Evolutionary conservation across 2,113 vertebrate genomes (phyloP).

Genomic region (Alethe castanea): DNA sequence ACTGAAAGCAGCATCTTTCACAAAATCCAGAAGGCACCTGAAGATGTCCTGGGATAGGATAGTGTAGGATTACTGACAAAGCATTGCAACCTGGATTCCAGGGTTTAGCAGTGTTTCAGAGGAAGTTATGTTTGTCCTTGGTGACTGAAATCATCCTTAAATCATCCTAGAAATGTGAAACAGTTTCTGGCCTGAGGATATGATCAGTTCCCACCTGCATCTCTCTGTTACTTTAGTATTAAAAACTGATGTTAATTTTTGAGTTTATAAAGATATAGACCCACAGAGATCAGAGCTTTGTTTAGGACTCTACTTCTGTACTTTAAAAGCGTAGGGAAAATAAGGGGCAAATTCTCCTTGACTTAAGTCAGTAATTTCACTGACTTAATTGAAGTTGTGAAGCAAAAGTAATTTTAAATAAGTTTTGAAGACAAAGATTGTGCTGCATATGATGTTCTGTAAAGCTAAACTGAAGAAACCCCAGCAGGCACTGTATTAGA

Average conservation of each 20-base stretch:
- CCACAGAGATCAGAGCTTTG: not conserved
- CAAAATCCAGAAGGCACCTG: not conserved
- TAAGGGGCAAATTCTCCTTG: not conserved
- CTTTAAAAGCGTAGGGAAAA: not conserved
- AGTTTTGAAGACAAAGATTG: not conserved
- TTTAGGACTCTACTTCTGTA: not conserved
- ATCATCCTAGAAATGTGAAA: not conserved
- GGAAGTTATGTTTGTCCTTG: not conserved
- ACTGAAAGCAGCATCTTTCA: not conserved
- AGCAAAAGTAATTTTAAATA: not conserved
- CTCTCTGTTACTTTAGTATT: not conserved
- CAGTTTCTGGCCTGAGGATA: not conserved
- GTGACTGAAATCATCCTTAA: not conserved
- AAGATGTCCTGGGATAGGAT: not conserved
- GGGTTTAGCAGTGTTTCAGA: not conserved
- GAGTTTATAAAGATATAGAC: not conserved
- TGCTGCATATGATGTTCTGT: not conserved
- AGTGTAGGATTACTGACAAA: not conserved
- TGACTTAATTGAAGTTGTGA: not conserved
- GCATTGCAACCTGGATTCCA: not conserved
- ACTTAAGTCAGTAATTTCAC: not conserved
- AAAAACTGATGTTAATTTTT: not conserved
- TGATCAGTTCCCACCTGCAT: not conserved
- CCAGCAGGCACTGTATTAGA: not conserved
- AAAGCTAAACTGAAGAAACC: not conserved